Base-by-base conservation (phyloP, 1,140 invertebrate genomes). In the Ericerus pela region DNA sequence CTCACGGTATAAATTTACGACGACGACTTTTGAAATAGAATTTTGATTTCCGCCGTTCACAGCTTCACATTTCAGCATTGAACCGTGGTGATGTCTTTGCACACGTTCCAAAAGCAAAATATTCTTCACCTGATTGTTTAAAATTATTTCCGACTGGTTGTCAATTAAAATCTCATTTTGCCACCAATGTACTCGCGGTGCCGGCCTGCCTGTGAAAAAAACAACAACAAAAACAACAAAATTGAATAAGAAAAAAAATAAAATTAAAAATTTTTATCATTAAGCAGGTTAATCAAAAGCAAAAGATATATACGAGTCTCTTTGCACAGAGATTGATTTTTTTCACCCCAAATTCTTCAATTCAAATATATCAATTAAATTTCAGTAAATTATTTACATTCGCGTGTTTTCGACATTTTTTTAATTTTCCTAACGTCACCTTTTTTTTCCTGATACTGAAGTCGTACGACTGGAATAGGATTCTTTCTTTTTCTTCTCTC, bases 171-270 rank as follows among this genome's bases (percentile, higher is more conserved):
- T 65, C 26, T 70, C 71, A 31, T 75, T 75, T 41, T 71, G 60
- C 73, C 72, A 77, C 76, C 76, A 79, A 2, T 72, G 72, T 1
- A 79, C 73, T 60, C 72, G 67, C 18, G 73, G 72, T 14, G 67
- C 59, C 6, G 72, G 73, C 54, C 67, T 67, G 53, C 72, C 73
- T 74, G n/a, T n/a, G n/a, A n/a, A n/a, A n/a, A n/a, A n/a, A n/a
- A n/a, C n/a, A n/a, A n/a, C n/a, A 43, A 10, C 55, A 57, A 59
- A 54, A 27, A 38, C 36, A 14, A 6, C n/a, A 14, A n/a, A 38
- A 38, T 3, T 16, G 2, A 47, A 22, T 24, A 47, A 8, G 41
- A 47, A 4, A 47, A 22, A 47, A 47, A 47, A 5, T 18, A 41
- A 6, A 14, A 5, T n/a, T n/a, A n/a, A n/a, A n/a, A n/a, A n/a